Conservation (phyloP, 2,888 invertebrate species). For the Eilema depressum region DNA sequence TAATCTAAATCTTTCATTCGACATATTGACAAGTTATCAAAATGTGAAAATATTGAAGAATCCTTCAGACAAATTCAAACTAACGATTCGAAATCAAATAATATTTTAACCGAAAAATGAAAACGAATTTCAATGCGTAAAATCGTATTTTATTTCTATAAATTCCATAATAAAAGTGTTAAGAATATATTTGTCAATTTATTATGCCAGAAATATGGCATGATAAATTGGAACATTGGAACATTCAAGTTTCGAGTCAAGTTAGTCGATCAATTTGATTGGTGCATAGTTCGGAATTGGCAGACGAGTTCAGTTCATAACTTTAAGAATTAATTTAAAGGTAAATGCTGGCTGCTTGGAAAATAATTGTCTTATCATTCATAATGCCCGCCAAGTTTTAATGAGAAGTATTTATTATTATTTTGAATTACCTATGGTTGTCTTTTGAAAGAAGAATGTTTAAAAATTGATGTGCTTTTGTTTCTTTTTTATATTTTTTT, state of each 20-base stretch:
- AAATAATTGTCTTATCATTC: background rate
- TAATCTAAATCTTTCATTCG: background rate
- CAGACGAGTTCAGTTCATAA: background rate
- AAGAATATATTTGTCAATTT: background rate
- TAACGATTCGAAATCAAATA: background rate
- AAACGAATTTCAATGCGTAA: background rate
- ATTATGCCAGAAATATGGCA: slow-evolving; percentile 1
- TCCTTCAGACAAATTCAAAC: background rate
- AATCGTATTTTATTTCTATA: background rate
- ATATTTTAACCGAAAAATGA: background rate
- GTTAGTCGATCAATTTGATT: background rate
- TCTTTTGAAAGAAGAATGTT: too few species aligned
- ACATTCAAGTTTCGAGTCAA: slow-evolving; percentile 1
- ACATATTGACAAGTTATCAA: background rate
- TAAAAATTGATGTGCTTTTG: too few species aligned
- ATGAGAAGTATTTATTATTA: background rate
- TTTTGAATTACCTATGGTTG: background rate
- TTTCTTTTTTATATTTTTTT: too few species aligned
- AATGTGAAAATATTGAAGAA: background rate
- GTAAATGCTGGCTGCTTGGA: slow-evolving; percentile 2
- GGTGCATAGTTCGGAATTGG: slow-evolving; percentile 4
- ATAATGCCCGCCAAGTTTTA: background rate
- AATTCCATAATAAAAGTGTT: background rate
- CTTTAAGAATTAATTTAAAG: background rate
- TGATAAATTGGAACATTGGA: slow-evolving; percentile 2